A percentile compares a stretch with the other conserved stretches of the same genome.
Evolutionary conservation across 64 coral and sea anemone genomes (phyloP).

Genomic region (Cladopsammia gracilis): DNA sequence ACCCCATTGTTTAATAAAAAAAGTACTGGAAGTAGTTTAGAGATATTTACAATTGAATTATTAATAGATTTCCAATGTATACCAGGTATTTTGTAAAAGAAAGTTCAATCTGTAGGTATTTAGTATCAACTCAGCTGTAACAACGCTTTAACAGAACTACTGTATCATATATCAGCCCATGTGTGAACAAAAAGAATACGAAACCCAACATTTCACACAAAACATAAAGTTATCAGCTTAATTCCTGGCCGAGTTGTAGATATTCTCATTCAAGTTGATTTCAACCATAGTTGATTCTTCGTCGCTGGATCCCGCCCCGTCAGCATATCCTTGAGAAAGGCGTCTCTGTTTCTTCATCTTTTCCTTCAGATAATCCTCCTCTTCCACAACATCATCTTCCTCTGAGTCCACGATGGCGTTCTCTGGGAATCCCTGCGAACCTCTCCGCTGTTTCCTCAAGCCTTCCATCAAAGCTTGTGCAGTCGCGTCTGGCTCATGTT

Average conservation of each 20-base stretch:
- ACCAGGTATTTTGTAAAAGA: too few species aligned
- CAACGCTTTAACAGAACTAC: too few species aligned
- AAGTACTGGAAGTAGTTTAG: too few species aligned
- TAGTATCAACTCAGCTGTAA: too few species aligned
- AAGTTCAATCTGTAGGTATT: too few species aligned
- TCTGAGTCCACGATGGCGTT: slow-evolving; percentile 72
- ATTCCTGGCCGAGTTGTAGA: background rate
- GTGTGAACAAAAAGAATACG: too few species aligned
- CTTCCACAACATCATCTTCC: slow-evolving; percentile 38
- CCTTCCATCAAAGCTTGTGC: slow-evolving; percentile 42
- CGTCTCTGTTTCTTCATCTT: slow-evolving; percentile 50
- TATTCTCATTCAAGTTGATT: slow-evolving; percentile 28
- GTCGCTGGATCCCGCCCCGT: slow-evolving; percentile 5
- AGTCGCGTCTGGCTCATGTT: background rate
- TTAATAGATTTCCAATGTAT: too few species aligned
- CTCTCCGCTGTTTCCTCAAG: slow-evolving; percentile 49
- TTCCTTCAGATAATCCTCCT: slow-evolving; percentile 55
- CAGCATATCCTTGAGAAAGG: slow-evolving; percentile 29
- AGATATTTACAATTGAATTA: too few species aligned
- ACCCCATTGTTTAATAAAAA: too few species aligned
- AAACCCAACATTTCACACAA: background rate
- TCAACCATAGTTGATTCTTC: slow-evolving; percentile 27
- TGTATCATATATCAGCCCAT: too few species aligned
- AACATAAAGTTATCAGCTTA: background rate
- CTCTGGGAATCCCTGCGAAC: slow-evolving; percentile 66